These are phyloP conservation scores for Andrena marginata DNA, from an alignment of 2,888 invertebrate genomes.

Conservation along the genomic window DNA sequence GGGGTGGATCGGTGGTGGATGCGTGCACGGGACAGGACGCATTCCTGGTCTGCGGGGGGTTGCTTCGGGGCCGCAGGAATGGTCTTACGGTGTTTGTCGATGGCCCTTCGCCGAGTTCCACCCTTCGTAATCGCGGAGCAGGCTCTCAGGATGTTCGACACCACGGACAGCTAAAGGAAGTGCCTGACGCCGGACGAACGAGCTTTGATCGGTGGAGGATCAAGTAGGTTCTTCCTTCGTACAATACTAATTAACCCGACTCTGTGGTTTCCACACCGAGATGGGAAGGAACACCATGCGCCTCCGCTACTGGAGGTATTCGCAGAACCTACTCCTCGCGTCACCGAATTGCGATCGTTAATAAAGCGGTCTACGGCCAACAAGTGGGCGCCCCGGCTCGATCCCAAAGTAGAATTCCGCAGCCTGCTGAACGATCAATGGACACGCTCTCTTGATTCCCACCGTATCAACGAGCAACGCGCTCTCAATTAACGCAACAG, in stretches of 20 bases:
- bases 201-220: slow-evolving; percentile 6
- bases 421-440: slow-evolving; percentile 41
- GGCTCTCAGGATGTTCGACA: slow-evolving; percentile 34
- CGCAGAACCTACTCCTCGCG: not conserved
- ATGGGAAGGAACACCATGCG: not conserved
- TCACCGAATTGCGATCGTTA: slow-evolving; percentile 2
- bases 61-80: slow-evolving; percentile 57
- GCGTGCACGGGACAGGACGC: slow-evolving; percentile 74
- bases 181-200: not conserved
- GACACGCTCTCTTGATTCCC: slow-evolving; percentile 44
- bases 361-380: slow-evolving; percentile 52
- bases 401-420: slow-evolving; percentile 35
- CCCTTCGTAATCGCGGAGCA: slow-evolving; percentile 49
- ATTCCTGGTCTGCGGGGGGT: slow-evolving; percentile 60
- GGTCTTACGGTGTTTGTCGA: slow-evolving; percentile 69
- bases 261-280: not conserved
- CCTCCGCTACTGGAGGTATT: not conserved
- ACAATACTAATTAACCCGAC: slow-evolving; percentile 1
- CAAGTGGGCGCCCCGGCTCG: slow-evolving; percentile 54
- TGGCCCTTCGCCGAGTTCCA: slow-evolving; percentile 58
- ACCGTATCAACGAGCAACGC: slow-evolving; percentile 36
- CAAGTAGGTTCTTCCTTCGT: slow-evolving; percentile 13
- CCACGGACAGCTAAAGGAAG: slow-evolving; percentile 19
- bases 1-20: slow-evolving; percentile 61
- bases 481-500: slow-evolving; percentile 61